phyloP scores from a whole-genome alignment of 2,888 invertebrate species.

The Zygogramma bicolorata region DNA sequence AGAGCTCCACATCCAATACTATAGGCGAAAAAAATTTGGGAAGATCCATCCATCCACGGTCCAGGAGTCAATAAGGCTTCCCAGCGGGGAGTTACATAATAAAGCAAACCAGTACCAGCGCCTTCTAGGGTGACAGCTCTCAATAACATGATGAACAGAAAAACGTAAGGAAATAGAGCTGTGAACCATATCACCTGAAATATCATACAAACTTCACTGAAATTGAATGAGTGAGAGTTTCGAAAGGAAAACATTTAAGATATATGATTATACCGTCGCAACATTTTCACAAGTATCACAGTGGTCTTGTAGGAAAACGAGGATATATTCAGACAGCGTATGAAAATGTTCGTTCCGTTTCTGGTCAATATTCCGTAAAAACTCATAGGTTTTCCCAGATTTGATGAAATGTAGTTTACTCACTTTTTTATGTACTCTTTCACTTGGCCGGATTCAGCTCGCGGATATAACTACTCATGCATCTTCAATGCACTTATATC shows the following conservation, averaged over 20 bases:
- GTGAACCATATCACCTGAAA: slow-evolving; percentile 80
- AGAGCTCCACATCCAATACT: slow-evolving; percentile 83
- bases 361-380: too few species aligned
- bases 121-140: slow-evolving; percentile 78
- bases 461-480: too few species aligned
- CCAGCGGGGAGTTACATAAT: slow-evolving; percentile 77
- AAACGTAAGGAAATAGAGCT: slow-evolving; percentile 80
- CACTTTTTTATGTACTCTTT: too few species aligned
- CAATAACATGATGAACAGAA: slow-evolving; percentile 75
- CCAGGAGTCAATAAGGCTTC: slow-evolving; percentile 68
- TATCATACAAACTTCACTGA: slow-evolving; percentile 14
- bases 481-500: too few species aligned
- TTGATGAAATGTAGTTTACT: too few species aligned
- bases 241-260: not conserved
- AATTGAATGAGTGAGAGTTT: slow-evolving; percentile 4
- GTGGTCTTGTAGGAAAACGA: not conserved
- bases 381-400: too few species aligned
- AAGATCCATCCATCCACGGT: slow-evolving; percentile 82
- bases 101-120: slow-evolving; percentile 74
- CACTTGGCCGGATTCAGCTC: too few species aligned
- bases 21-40: slow-evolving; percentile 83
- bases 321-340: not conserved
- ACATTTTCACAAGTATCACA: not conserved
- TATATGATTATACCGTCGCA: not conserved
- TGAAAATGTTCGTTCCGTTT: not conserved